Conservation (phyloP, 2,888 invertebrate genomes). For the Lycia hirtaria region DNA sequence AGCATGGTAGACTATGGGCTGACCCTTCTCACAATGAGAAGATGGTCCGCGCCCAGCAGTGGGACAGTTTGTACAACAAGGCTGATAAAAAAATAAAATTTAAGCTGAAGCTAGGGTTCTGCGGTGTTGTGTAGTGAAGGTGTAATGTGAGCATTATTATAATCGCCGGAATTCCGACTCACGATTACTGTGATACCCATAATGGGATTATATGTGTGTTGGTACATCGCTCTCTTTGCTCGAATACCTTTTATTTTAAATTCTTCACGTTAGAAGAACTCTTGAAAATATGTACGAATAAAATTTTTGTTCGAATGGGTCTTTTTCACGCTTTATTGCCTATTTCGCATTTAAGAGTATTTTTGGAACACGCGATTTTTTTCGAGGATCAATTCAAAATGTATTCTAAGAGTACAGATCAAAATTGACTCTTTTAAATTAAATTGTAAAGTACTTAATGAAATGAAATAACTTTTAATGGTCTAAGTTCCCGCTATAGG, state of each 20-base stretch:
- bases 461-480: too few species aligned
- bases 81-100: neutral
- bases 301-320: neutral
- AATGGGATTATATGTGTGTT: constrained; percentile 42
- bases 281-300: neutral
- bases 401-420: too few species aligned
- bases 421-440: too few species aligned
- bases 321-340: neutral
- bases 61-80: too few species aligned
- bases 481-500: too few species aligned
- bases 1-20: too few species aligned
- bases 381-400: too few species aligned
- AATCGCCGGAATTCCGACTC: constrained; percentile 48
- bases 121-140: constrained; percentile 19
- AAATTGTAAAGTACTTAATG: too few species aligned
- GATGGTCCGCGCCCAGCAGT: too few species aligned
- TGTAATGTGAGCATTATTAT: constrained; percentile 50
- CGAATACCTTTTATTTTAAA: constrained; percentile 22
- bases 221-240: constrained; percentile 12
- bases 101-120: neutral
- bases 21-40: too few species aligned
- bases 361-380: too few species aligned
- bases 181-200: constrained; percentile 37
- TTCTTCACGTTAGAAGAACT: constrained; percentile 7
- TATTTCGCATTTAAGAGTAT: too few species aligned